Conservation (phyloP, 1,140 invertebrate genomes). For the Trichomalopsis sarcophagae region DNA sequence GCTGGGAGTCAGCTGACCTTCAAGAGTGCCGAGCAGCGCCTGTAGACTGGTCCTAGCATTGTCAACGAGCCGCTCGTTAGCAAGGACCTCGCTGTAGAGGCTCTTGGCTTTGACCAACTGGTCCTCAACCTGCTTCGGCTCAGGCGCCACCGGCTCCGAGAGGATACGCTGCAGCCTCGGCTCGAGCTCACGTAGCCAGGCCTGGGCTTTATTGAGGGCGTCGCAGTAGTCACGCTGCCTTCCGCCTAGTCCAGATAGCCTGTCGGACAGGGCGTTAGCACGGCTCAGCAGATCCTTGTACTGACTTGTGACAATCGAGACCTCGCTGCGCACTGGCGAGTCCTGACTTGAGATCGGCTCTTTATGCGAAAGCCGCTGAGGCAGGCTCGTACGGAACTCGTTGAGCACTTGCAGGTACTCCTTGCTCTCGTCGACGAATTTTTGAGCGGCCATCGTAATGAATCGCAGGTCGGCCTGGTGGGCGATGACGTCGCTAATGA, state of each 20-base stretch:
- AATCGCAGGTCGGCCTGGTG: slow-evolving; percentile 96
- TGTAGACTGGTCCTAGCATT: slow-evolving; percentile 83
- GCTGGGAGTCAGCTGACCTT: slow-evolving; percentile 85
- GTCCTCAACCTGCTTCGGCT: slow-evolving; percentile 90
- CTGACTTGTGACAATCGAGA: slow-evolving; percentile 81
- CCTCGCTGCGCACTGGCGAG: slow-evolving; percentile 82
- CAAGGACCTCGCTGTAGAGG: slow-evolving; percentile 90
- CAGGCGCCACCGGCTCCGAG: slow-evolving; percentile 88
- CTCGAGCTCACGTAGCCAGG: slow-evolving; percentile 90
- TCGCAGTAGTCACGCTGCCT: slow-evolving; percentile 89
- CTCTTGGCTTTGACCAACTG: slow-evolving; percentile 90
- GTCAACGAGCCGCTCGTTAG: slow-evolving; percentile 89
- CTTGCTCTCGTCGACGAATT: slow-evolving; percentile 95
- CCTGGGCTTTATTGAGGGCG: slow-evolving; percentile 86
- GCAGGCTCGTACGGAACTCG: slow-evolving; percentile 88
- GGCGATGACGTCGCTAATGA: slow-evolving; percentile 95
- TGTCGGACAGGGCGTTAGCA: slow-evolving; percentile 88
- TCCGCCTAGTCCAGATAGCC: slow-evolving; percentile 84
- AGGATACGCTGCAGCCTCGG: slow-evolving; percentile 84
- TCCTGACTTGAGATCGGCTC: slow-evolving; percentile 81
- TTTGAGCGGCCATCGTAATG: slow-evolving; percentile 95
- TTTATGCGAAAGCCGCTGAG: slow-evolving; percentile 86
- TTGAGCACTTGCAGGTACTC: slow-evolving; percentile 89
- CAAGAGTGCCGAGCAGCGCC: slow-evolving; percentile 83
- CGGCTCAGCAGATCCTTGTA: slow-evolving; percentile 86